Conservation (phyloP, 1,140 invertebrate species). For the Neodiprion pinetum region DNA sequence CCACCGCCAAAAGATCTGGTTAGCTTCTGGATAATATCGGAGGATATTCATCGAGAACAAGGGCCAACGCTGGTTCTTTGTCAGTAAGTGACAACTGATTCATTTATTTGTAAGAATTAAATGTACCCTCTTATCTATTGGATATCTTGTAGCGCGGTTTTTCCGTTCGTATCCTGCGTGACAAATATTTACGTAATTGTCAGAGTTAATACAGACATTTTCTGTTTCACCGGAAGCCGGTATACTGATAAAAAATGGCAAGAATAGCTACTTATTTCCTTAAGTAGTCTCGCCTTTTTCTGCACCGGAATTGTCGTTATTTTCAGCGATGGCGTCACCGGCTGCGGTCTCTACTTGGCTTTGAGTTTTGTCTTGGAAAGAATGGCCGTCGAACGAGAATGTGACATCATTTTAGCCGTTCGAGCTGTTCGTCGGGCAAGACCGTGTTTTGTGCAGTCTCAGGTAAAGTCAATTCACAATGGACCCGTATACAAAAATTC, state of each 20-base stretch:
- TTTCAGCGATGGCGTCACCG: slow-evolving; percentile 26
- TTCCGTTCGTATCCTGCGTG: slow-evolving; percentile 14
- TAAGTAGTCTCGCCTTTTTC: background rate
- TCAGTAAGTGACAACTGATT: slow-evolving; percentile 34
- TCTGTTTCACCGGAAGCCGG: too few species aligned
- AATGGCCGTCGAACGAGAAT: slow-evolving; percentile 25
- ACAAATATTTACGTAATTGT: slow-evolving; percentile 5
- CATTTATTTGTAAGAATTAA: slow-evolving; percentile 21
- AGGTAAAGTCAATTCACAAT: slow-evolving; percentile 19
- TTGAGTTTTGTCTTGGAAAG: slow-evolving; percentile 14
- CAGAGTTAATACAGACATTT: too few species aligned
- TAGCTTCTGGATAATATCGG: slow-evolving; percentile 36
- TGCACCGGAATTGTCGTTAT: background rate
- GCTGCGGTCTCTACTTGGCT: slow-evolving; percentile 24
- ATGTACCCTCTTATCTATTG: background rate
- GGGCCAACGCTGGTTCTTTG: slow-evolving; percentile 37
- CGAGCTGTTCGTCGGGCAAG: slow-evolving; percentile 17
- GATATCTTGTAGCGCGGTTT: too few species aligned
- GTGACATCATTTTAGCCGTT: slow-evolving; percentile 20
- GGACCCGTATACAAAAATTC: too few species aligned
- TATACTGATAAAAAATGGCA: background rate
- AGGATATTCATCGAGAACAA: slow-evolving; percentile 33
- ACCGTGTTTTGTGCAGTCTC: slow-evolving; percentile 19
- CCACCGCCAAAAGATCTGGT: slow-evolving; percentile 33
- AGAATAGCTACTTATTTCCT: slow-evolving; percentile 1